Evolutionary conservation across 2,888 invertebrate genomes (phyloP).

Genomic region (Acheta domesticus): DNA sequence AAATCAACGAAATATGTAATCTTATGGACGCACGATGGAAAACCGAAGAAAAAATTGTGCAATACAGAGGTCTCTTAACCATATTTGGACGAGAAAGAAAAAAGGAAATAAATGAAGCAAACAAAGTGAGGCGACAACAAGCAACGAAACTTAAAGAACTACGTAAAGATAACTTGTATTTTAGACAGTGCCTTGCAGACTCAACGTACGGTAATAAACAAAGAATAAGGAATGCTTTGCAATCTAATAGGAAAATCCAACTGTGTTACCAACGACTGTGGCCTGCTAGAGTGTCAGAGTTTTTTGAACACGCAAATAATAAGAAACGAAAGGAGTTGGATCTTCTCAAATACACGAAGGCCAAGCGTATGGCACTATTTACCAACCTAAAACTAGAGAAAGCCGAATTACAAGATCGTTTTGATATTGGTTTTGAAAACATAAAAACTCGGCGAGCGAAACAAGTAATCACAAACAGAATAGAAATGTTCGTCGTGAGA

Average conservation of each 20-base stretch:
- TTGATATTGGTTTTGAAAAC: neutral
- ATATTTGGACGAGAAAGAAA: slow-evolving; percentile 2
- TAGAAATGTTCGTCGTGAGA: neutral
- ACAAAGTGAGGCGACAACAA: neutral
- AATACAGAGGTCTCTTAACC: neutral
- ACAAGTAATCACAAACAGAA: neutral
- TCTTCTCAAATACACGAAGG: neutral
- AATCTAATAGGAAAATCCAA: neutral
- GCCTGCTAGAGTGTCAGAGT: neutral
- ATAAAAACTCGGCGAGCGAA: neutral
- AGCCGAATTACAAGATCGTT: neutral
- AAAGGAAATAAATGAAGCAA: neutral
- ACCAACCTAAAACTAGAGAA: neutral
- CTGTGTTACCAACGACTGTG: neutral
- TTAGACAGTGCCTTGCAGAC: neutral
- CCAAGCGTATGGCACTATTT: neutral
- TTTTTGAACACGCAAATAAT: neutral
- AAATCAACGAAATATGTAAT: neutral
- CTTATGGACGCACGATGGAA: neutral
- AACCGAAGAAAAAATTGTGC: neutral
- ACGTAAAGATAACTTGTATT: neutral
- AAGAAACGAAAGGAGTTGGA: neutral
- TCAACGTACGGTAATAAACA: neutral
- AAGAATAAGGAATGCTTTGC: slow-evolving; percentile 2
- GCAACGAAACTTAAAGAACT: neutral